These are phyloP conservation scores for Subacronicta megacephala DNA, from an alignment of 2,888 invertebrate genomes.

Conservation along the genomic window DNA sequence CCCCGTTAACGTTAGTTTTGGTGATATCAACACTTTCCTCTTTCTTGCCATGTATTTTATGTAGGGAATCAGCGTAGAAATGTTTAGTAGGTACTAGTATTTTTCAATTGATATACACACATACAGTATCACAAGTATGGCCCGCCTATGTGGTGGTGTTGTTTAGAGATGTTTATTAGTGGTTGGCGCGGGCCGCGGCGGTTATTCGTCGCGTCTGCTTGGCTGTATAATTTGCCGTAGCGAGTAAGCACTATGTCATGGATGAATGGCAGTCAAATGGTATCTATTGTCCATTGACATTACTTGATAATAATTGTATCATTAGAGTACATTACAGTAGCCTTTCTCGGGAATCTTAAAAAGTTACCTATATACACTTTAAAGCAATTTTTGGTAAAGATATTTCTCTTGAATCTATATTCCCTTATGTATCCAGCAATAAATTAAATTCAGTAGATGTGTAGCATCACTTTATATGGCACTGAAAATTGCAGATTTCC, in stretches of 20 bases:
- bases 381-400: conserved; percentile 88
- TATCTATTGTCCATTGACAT: conserved; percentile 89
- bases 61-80: conserved; percentile 85
- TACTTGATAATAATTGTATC: conserved; percentile 90
- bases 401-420: conserved; percentile 89
- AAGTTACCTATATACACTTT: conserved; percentile 89
- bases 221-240: conserved; percentile 88
- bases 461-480: conserved; percentile 84
- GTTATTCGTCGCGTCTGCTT: conserved; percentile 76
- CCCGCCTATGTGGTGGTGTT: conserved; percentile 85
- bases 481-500: conserved; percentile 66
- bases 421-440: conserved; percentile 89
- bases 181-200: conserved; percentile 74
- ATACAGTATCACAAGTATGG: conserved; percentile 85
- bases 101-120: conserved; percentile 87
- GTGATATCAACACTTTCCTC: conserved; percentile 84
- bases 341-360: conserved; percentile 88
- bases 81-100: conserved; percentile 84
- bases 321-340: conserved; percentile 90
- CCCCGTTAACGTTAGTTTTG: conserved; percentile 70
- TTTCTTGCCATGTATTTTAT: conserved; percentile 88
- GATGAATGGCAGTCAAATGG: conserved; percentile 87
- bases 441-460: conserved; percentile 87
- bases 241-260: conserved; percentile 85
- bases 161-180: conserved; percentile 85